Evolutionary conservation across 2,113 vertebrate genomes (phyloP).

Genomic region (Passerina amoena): DNA sequence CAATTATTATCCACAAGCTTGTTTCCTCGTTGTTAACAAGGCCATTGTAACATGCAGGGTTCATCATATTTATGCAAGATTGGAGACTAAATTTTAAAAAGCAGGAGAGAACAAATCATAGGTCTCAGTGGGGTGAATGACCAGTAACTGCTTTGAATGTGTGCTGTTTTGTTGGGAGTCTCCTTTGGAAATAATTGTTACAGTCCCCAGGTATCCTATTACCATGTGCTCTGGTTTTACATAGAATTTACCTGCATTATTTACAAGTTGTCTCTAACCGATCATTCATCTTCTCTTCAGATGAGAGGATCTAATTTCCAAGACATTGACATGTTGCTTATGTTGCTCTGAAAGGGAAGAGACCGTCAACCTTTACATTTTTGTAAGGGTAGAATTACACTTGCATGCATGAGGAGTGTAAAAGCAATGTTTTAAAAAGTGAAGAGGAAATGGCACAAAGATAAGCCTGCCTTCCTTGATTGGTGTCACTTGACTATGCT

Average conservation of each 20-base stretch:
- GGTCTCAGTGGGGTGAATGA: background rate
- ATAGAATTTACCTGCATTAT: background rate
- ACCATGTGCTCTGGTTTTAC: background rate
- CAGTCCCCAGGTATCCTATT: background rate
- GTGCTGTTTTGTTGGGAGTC: background rate
- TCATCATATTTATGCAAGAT: background rate
- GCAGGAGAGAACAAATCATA: background rate
- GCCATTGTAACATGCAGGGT: accelerated
- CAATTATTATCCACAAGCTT: accelerated
- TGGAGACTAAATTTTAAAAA: background rate
- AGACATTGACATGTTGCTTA: background rate
- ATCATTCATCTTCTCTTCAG: background rate
- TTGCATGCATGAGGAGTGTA: background rate
- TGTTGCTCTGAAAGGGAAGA: background rate
- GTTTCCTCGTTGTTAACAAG: background rate
- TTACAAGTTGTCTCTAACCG: background rate
- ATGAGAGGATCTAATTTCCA: background rate
- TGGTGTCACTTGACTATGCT: background rate
- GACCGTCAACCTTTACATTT: background rate
- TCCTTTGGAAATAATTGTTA: background rate
- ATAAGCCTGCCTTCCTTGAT: background rate
- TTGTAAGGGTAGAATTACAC: background rate
- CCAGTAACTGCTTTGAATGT: background rate
- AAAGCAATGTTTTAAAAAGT: background rate
- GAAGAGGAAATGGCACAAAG: background rate